Base-by-base conservation (phyloP, 2,888 invertebrate genomes). In the Trachelus iudaicus region DNA sequence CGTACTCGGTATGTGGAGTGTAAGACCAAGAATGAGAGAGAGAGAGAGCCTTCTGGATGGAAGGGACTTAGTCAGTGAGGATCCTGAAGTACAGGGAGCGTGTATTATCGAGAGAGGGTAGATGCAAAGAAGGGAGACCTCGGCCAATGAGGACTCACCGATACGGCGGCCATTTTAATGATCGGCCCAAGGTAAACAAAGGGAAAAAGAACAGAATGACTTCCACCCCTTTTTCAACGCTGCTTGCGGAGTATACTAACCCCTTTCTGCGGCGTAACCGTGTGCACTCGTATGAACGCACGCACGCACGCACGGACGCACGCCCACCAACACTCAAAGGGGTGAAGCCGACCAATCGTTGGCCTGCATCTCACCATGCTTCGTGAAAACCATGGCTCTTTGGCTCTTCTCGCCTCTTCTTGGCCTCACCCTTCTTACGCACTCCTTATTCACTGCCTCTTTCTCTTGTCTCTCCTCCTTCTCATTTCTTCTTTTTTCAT, bases 91-190 rank as follows among this genome's bases (percentile, higher is more conserved):
- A 87, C 85, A 86, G 86, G 83, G 82, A 85, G 84, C 83, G 85
- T 83, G 85, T 85, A 80, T 84, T 85, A 84, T 85, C 84, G 84
- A 71, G 71, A 33, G 33, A 71, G 71, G 31, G 71, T 71, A 33
- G 71, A 73, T 76, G 79, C 69, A 76, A 81, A 81, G 87, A 83
- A 86, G 86, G 87, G 87, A 84, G 85, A 77, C 81, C 80, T 84
- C 87, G 83, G 89, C 91, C 91, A 91, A 91, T 91, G 90, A 91
- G 90, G 84, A 84, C 76, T 69, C 85, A 81, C 87, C 89, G 86
- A 89, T 88, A 89, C 85, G 90, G 89, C 91, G 88, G 91, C 91
- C 91, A 91, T 91, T 91, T 91, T 91, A 91, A 91, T 91, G 91
- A 91, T 91, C 91, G 89, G 90, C 87, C 84, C 83, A 90, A 87